Percentiles rank a stretch among this genome's conserved stretches.
phyloP scores from a whole-genome alignment of 2,888 invertebrate species.

The Sericinus montela region DNA sequence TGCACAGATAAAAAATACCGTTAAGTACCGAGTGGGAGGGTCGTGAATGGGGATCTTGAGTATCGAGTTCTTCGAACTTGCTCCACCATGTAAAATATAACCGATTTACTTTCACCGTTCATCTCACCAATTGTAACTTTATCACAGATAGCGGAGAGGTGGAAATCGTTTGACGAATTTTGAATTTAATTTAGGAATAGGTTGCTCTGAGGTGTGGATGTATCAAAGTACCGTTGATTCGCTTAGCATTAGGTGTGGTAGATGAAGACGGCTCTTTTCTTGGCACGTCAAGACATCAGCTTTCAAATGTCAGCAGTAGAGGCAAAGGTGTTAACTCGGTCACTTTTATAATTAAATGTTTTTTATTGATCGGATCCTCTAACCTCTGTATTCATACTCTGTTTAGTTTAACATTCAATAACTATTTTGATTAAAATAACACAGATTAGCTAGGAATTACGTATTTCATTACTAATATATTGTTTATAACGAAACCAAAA shows the following conservation, averaged over 20 bases:
- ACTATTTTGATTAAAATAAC: no score
- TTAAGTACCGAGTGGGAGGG: constrained; percentile 40
- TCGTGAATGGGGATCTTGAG: constrained; percentile 36
- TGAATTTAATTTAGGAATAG: constrained; percentile 1
- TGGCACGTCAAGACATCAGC: constrained; percentile 13
- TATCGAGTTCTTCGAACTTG: constrained; percentile 33
- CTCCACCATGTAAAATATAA: constrained; percentile 17
- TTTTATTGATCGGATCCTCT: no score
- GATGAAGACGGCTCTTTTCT: constrained; percentile 27
- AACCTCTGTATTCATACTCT: no score
- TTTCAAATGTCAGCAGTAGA: constrained; percentile 26
- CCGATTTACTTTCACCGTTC: not conserved
- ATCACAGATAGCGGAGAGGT: not conserved
- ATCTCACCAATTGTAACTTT: not conserved
- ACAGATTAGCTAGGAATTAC: no score
- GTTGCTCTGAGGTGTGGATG: constrained; percentile 12
- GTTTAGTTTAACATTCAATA: no score
- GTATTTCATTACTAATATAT: no score
- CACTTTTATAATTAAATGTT: not conserved
- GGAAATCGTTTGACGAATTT: constrained; percentile 4
- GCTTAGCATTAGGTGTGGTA: constrained; percentile 24
- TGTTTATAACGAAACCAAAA: no score
- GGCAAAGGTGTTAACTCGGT: not conserved
- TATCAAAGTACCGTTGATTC: constrained; percentile 20
- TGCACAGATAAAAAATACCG: constrained; percentile 39